Base-by-base conservation (phyloP, 2,888 invertebrate species). In the Phaedon cochleariae region DNA sequence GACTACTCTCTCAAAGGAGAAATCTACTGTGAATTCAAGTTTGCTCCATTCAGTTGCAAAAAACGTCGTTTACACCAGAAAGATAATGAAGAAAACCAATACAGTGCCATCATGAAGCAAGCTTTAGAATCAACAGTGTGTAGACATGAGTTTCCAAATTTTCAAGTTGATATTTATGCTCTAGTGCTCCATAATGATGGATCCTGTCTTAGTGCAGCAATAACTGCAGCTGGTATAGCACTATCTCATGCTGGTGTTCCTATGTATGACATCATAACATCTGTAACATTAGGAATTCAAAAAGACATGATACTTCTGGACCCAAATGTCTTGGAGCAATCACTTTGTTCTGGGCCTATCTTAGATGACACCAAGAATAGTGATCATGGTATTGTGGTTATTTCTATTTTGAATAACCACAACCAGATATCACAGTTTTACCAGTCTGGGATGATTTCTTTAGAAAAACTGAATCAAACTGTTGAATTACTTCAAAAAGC, bases 151-250 rank as follows among this genome's bases (percentile, higher is more conserved):
- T 96, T 96, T 80, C 94, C 96, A 0, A 97, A 97, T 82, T 94
- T 95, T 78, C 90, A 93, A 88, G 89, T 95, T 57, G 96, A 96
- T 80, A 88, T 96, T 45, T 93, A 92, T 81, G 90, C 94, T 0
- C 86, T 92, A 66, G 92, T 97, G 17, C 80, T 97, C 63, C 93
- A 97, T 81, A 92, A 96, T 82, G 95, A 93, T 82, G 97, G 97
- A 5, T 89, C 92, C 67, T 90, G 92, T 58, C 83, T 97, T 48
- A 90, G 95, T 70, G 92, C 94, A 0, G 93, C 96, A 1, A 92
- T 97, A 29, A 96, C 92, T 72, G 93, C 93, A 77, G 95, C 95
- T 2, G 94, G 96, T 7, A 84, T 94, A 37, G 97, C 97, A 0
- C 81, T 97, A 71, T 90, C 92, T 0, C 92, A 95, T 83, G 96